Base-by-base conservation (phyloP, 2,113 vertebrate genomes). In the Cacatua alba region DNA sequence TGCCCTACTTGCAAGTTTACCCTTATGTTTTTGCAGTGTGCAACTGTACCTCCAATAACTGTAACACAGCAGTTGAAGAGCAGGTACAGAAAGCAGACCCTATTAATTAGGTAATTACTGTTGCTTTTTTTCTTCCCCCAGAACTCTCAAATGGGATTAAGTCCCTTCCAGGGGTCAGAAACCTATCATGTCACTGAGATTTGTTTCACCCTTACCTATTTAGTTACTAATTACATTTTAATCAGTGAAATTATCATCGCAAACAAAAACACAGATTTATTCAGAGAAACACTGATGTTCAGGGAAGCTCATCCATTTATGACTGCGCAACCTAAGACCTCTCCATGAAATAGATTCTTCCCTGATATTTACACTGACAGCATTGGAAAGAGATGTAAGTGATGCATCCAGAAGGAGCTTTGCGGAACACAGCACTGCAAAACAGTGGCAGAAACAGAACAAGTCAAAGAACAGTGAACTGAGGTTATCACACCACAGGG, bases 101-200 rank as follows among this genome's bases (percentile, higher is more conserved):
- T 82, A 63, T 94, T 94, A 94, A 89, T 89, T 62, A 91, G 69
- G 17, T 79, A 94, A 91, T 96, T 92, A 89, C 35, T 52, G 6
- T 18, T 64, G 44, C 83, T 17, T 26, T 19, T 8, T 18, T 10
- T 3, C 17, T 17, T 18, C 11, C 28, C 20, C 31, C 3, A 33
- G 57, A 82, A 82, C 16, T 89, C 62, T 63, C 70, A 81, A 69
- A 37, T 57, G 86, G 52, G 48, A 91, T 77, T 85, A 76, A 79
- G 14, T 87, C 8, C 31, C 65, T 92, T 95, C 44, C 57, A 85
- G n/a, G 44, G 89, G 86, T 89, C 81, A 91, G 77, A 78, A 91
- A 87, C 62, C 57, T 80, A 67, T 72, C 19, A 7, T 46, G 11
- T 39, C 62, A 79, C 33, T 20, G 77, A 89, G 48, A 79, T 59